Percentiles rank a stretch among this genome's conserved stretches.
These are phyloP conservation scores for Achlya flavicornis DNA, from an alignment of 2,888 invertebrate genomes.

Conservation along the genomic window DNA sequence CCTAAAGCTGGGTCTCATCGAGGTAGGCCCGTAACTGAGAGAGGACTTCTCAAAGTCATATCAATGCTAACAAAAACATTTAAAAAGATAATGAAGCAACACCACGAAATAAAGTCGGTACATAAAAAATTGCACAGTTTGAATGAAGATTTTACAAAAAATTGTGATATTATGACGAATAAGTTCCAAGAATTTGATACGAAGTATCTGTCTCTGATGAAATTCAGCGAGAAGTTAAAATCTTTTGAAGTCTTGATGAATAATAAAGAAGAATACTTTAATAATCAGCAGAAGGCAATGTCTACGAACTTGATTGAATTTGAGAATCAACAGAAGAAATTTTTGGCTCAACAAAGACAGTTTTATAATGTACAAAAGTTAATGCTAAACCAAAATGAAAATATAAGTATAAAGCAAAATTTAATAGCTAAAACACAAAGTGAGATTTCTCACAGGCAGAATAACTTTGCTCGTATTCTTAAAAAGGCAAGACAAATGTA, in stretches of 20 bases:
- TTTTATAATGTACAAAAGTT: slow-evolving; percentile 72
- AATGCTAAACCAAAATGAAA: slow-evolving; percentile 72
- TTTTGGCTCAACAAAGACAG: slow-evolving; percentile 67
- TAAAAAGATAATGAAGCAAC: slow-evolving; percentile 73
- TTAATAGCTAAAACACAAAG: slow-evolving; percentile 69
- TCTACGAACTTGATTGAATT: slow-evolving; percentile 62
- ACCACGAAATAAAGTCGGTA: slow-evolving; percentile 64
- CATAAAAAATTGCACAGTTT: slow-evolving; percentile 52
- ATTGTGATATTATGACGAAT: slow-evolving; percentile 39
- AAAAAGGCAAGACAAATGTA: slow-evolving; percentile 68
- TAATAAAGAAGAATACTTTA: slow-evolving; percentile 50
- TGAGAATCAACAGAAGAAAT: slow-evolving; percentile 70
- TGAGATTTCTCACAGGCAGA: slow-evolving; percentile 71
- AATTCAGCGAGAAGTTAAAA: slow-evolving; percentile 56
- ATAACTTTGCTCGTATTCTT: slow-evolving; percentile 66
- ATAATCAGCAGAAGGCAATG: slow-evolving; percentile 58
- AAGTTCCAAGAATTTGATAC: slow-evolving; percentile 65
- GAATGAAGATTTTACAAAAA: slow-evolving; percentile 58
- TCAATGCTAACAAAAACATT: slow-evolving; percentile 72
- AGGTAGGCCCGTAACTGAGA: slow-evolving; percentile 59
- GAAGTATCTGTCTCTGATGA: slow-evolving; percentile 57
- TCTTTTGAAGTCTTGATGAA: slow-evolving; percentile 48
- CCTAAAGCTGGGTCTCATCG: slow-evolving; percentile 47
- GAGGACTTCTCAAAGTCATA: slow-evolving; percentile 67
- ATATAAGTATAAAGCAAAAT: slow-evolving; percentile 67